A percentile compares a stretch with the other conserved stretches of the same genome.
Conservation (phyloP, 2,113 vertebrate genomes). For the Daboia siamensis region DNA sequence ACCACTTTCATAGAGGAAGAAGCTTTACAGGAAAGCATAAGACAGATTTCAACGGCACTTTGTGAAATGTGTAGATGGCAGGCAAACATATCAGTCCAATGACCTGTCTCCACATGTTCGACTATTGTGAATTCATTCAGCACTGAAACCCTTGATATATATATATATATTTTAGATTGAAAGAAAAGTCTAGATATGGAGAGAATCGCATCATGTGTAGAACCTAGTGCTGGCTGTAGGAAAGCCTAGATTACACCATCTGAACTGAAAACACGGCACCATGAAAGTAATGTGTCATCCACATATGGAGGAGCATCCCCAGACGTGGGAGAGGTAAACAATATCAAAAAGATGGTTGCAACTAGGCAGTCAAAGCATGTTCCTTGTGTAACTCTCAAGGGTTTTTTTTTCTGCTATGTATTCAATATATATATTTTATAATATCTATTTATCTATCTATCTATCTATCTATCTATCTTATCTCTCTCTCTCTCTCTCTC, state of each 20-base stretch:
- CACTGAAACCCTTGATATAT: too few species aligned
- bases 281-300: background rate
- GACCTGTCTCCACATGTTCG: background rate
- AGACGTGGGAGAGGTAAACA: background rate
- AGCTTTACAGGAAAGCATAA: background rate
- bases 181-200: background rate
- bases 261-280: background rate
- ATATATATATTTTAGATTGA: background rate
- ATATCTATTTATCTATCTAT: too few species aligned
- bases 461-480: too few species aligned
- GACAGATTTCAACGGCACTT: background rate
- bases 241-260: background rate
- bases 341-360: background rate
- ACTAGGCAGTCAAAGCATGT: background rate
- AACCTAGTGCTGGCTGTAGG: background rate
- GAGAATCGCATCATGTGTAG: background rate
- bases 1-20: background rate
- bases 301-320: background rate
- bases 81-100: background rate
- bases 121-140: background rate
- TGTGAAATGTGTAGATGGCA: too few species aligned
- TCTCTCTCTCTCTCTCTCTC: too few species aligned
- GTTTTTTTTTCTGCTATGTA: background rate
- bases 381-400: background rate
- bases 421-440: background rate